phyloP scores from a whole-genome alignment of 2,797 vertebrate genomes.

The Hemitrygon akajei region DNA sequence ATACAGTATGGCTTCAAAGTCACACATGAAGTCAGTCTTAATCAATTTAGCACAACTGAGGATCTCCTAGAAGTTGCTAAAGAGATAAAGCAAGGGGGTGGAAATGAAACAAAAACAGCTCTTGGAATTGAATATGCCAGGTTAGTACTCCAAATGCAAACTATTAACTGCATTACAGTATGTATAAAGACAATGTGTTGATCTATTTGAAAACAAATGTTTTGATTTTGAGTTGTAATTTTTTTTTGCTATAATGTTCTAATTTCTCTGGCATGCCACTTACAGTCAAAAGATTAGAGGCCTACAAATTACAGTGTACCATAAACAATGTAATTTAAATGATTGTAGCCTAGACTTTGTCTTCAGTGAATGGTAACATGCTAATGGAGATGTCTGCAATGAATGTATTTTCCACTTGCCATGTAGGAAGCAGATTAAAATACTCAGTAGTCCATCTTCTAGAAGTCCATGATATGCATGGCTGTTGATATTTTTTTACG shows the following conservation, averaged over 20 bases:
- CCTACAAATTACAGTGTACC: not conserved
- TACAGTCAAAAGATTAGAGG: not conserved
- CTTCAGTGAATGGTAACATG: not conserved
- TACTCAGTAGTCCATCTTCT: not conserved
- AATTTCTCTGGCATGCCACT: not conserved
- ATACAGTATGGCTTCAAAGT: slow-evolving; percentile 87
- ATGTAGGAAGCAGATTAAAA: not conserved
- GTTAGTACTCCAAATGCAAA: slow-evolving; percentile 51
- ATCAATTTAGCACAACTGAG: slow-evolving; percentile 68
- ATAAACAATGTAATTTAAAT: not conserved
- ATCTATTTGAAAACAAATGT: not conserved
- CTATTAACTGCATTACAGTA: too few relatives aligned
- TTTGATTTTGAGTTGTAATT: too few relatives aligned
- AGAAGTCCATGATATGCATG: not conserved
- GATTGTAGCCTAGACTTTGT: not conserved
- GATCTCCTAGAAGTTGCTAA: slow-evolving; percentile 63
- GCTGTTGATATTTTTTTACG: not conserved
- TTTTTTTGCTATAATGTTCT: not conserved
- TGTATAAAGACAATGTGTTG: not conserved
- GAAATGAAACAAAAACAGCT: slow-evolving; percentile 80
- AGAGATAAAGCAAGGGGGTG: slow-evolving; percentile 67
- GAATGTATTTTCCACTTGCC: not conserved
- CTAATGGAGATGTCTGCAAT: not conserved
- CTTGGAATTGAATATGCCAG: slow-evolving; percentile 83
- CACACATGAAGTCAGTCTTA: slow-evolving; percentile 83